Evolutionary conservation across 35 echinoderm and acorn worm species (phyloP), one percentile per base, ranked within the genome.

Genomic region (Amphiura filiformis): DNA sequence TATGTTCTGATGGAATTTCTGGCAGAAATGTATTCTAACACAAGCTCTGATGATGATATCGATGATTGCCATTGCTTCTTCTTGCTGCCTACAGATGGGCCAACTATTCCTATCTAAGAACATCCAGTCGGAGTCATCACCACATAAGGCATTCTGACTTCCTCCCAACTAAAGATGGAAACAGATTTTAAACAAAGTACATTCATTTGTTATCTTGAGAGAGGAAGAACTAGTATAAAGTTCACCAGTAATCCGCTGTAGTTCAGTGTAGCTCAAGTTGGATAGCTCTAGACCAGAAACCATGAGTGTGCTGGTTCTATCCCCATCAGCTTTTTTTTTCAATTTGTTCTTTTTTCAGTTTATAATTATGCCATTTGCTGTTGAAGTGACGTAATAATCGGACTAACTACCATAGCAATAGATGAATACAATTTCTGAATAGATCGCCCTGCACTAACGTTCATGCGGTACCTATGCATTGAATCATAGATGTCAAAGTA

Each of bases 21-120:
- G 65, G 52, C 26, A 39, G 61, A 93, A 87, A 18, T 87, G 75
- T 38, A 95, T 65, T 47, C 82, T 84, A 30, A 99, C 96, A 23
- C 76, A 78, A 31, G 80, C 84, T 61, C 86, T 82, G 33, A 65
- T 85, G 17, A 94, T 41, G 37, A 99, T 86, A 79, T 99, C 92
- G 20, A 99, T 84, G 36, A 99, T 75, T 76, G 83, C 90, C 82
- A 99, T 57, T 13, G 86, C 79, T 22, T 86, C 84, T 57, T 99
- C 96, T 42, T 99, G 96, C 56, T 87, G 87, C 22, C 12, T 77
- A 37, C 90, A 89, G 57, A 99, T 34, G 0, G 96, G 96, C 96
- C 96, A 99, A 20, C 64, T 76, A 37, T 99, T 99, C 47, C 90
- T 84, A 80, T 99, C 96, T 22, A 99, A 56, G 84, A 99, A 99